Evolutionary conservation across 1,140 invertebrate genomes (phyloP).

Genomic region (Pseudachorutes palmiensis): DNA sequence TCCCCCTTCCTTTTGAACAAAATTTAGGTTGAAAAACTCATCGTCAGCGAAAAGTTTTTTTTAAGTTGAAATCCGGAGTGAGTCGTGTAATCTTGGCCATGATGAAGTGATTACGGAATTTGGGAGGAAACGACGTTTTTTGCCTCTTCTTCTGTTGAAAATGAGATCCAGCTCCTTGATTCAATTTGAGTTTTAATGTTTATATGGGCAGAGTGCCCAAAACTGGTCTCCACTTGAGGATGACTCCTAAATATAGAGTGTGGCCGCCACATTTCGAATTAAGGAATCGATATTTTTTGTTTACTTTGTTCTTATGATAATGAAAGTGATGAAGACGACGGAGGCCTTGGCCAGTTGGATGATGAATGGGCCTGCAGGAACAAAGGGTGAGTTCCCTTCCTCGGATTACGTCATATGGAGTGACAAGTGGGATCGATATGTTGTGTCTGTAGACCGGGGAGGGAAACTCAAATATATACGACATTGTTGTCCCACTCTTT

Average conservation of each 20-base stretch:
- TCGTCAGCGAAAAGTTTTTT: too few species aligned
- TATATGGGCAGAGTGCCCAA: conserved; percentile 36
- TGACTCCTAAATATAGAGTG: too few species aligned
- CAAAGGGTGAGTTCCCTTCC: conserved; percentile 21
- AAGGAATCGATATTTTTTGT: not conserved
- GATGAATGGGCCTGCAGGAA: conserved; percentile 19
- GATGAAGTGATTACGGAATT: conserved; percentile 8
- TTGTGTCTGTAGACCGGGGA: conserved; percentile 18
- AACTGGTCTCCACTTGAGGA: too few species aligned
- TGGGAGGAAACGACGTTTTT: not conserved
- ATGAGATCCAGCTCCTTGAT: conserved; percentile 32
- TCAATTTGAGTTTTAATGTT: conserved; percentile 34
- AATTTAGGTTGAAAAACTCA: too few species aligned
- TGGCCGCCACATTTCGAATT: too few species aligned
- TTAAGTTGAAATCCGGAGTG: too few species aligned
- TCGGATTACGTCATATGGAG: conserved; percentile 28
- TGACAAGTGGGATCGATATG: conserved; percentile 35
- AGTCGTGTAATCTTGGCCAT: too few species aligned
- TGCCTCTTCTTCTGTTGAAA: conserved; percentile 33
- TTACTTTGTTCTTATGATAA: conserved; percentile 20
- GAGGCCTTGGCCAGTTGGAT: not conserved
- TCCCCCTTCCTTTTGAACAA: not conserved
- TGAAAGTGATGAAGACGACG: conserved; percentile 15
- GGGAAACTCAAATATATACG: not conserved
- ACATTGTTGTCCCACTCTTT: conserved; percentile 8